Evolutionary conservation across 2,888 invertebrate genomes (phyloP).

Genomic region (Nephrocerus scutellatus): DNA sequence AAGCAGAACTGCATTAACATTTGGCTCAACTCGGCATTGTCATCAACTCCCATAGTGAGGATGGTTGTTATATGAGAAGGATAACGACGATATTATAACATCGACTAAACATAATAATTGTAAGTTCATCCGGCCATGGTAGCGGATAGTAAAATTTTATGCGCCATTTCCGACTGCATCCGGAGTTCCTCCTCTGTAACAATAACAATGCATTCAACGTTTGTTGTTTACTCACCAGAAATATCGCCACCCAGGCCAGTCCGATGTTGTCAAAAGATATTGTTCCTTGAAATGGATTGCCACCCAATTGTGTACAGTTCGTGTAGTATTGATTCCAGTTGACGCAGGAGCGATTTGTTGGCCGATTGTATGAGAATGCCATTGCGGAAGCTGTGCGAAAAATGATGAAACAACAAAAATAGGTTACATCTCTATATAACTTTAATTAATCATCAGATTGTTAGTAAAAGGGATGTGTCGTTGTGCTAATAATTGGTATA

Average conservation of each 20-base stretch:
- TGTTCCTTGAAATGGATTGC: conserved; percentile 97
- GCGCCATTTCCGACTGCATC: too few relatives aligned
- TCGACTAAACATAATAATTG: too few relatives aligned
- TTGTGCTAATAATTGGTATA: neutral
- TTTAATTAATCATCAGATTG: neutral
- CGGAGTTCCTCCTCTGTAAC: too few relatives aligned
- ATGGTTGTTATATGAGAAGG: too few relatives aligned
- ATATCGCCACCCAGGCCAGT: conserved; percentile 99
- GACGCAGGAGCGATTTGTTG: conserved; percentile 75
- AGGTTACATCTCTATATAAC: neutral
- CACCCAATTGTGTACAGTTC: conserved; percentile 82
- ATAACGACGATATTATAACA: too few relatives aligned
- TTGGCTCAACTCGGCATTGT: too few relatives aligned
- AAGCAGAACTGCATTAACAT: too few relatives aligned
- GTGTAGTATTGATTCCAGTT: conserved; percentile 99
- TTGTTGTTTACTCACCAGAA: conserved; percentile 81
- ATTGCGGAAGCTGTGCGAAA: conserved; percentile 39
- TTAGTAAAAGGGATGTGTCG: neutral
- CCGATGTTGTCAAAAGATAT: conserved; percentile 99
- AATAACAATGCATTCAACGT: too few relatives aligned
- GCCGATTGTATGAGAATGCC: conserved; percentile 52
- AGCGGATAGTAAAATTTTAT: too few relatives aligned
- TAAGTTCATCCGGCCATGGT: too few relatives aligned
- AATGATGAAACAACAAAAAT: conserved; percentile 16
- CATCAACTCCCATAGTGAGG: too few relatives aligned